Conservation (phyloP, 2,113 vertebrate species). For the Fukomys damarensis region DNA sequence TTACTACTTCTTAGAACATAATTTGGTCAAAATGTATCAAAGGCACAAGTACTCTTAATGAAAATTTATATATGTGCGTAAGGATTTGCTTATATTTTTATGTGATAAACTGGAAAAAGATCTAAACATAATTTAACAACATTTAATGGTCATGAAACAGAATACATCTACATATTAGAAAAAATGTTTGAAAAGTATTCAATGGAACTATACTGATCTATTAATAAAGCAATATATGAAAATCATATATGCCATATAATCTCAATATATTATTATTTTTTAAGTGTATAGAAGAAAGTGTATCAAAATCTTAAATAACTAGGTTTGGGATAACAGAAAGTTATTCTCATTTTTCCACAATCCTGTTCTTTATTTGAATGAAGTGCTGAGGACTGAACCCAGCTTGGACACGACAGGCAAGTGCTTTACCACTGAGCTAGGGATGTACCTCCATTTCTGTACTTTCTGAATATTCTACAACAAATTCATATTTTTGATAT, state of each 20-base stretch:
- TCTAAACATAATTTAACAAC: slow-evolving; percentile 42
- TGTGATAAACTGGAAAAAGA: slow-evolving; percentile 38
- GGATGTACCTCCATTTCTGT: neutral
- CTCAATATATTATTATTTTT: neutral
- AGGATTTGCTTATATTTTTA: slow-evolving; percentile 26
- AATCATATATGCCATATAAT: neutral
- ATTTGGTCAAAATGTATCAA: neutral
- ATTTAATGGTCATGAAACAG: neutral
- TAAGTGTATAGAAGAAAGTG: neutral
- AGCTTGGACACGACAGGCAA: neutral
- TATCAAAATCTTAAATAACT: slow-evolving; percentile 6
- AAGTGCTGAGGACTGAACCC: neutral
- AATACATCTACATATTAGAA: neutral
- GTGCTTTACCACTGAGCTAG: too few species aligned
- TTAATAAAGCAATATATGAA: neutral
- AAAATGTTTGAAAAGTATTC: slow-evolving; percentile 45
- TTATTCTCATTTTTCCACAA: slow-evolving; percentile 32
- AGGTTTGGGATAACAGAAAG: neutral
- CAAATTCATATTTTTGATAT: slow-evolving; percentile 11
- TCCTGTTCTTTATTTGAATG: neutral
- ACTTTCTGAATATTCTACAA: neutral
- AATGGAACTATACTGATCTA: neutral
- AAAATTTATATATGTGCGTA: neutral
- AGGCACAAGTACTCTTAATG: neutral
- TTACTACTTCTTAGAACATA: neutral